phyloP scores from a whole-genome alignment of 2,113 vertebrate genomes.

The Ascaphus truei region DNA sequence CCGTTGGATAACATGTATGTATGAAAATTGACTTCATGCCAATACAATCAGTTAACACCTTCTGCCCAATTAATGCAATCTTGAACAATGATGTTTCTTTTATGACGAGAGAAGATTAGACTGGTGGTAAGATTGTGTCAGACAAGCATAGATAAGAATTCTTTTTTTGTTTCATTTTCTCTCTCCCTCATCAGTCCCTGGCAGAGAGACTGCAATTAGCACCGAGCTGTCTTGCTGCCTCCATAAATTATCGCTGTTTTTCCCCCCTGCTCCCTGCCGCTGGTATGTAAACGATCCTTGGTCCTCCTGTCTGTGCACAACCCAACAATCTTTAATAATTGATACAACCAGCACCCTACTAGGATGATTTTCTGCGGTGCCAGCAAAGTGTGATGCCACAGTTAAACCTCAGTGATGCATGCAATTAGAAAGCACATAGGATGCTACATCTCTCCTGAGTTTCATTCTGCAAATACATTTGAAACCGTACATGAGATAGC shows the following conservation, averaged over 20 bases:
- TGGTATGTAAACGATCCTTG: conserved; percentile 26
- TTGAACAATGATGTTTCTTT: background rate
- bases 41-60: background rate
- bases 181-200: too few species aligned
- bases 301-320: conserved; percentile 24
- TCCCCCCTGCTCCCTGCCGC: conserved; percentile 11
- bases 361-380: background rate
- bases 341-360: conserved; percentile 11
- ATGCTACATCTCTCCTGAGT: background rate
- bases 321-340: conserved; percentile 29
- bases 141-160: background rate
- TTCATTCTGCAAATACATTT: background rate
- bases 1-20: too few species aligned
- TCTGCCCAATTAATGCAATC: background rate
- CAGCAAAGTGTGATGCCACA: background rate
- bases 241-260: conserved; percentile 24
- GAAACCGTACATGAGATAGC: background rate
- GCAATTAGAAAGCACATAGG: background rate
- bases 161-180: background rate
- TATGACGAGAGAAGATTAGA: background rate
- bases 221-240: background rate
- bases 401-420: conserved; percentile 5
- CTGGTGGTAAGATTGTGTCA: background rate
- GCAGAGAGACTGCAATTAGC: conserved; percentile 13
- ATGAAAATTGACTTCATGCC: background rate